Evolutionary conservation across 53 echinoderm and acorn worm genomes (phyloP).

Genomic region (Echinarachnius parma): DNA sequence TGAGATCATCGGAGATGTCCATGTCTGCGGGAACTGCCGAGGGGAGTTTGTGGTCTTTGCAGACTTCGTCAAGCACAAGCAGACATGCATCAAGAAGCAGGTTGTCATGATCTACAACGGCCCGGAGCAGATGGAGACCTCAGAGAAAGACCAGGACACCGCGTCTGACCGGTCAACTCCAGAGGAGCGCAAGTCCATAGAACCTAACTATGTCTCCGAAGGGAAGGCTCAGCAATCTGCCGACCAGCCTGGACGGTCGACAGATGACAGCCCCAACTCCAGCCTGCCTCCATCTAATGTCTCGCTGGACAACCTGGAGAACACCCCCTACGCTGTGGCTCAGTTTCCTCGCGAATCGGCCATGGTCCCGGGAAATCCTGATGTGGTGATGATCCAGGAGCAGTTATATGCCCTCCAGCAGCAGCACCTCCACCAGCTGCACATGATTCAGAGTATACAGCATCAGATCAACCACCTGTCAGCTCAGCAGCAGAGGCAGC

Average conservation of each 20-base stretch:
- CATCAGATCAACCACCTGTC: constrained; percentile 81
- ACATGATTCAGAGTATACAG: constrained; percentile 94
- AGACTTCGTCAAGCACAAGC: constrained; percentile 82
- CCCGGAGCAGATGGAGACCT: constrained; percentile 42
- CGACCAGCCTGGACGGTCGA: constrained; percentile 46
- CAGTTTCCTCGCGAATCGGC: constrained; percentile 55
- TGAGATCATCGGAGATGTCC: constrained; percentile 60
- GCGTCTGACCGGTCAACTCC: constrained; percentile 27
- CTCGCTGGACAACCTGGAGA: constrained; percentile 61
- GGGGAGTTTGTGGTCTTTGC: constrained; percentile 84
- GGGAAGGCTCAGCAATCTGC: constrained; percentile 30
- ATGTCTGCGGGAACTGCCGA: constrained; percentile 94
- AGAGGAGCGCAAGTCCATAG: constrained; percentile 43
- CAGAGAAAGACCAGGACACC: constrained; percentile 36
- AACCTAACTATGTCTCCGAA: constrained; percentile 44
- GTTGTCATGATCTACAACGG: constrained; percentile 77
- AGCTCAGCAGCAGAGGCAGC: constrained; percentile 54
- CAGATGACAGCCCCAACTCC: constrained; percentile 38
- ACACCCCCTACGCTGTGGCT: constrained; percentile 60
- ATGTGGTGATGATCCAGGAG: constrained; percentile 84
- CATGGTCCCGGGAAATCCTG: constrained; percentile 44
- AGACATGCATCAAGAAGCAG: constrained; percentile 82
- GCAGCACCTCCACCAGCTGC: constrained; percentile 92
- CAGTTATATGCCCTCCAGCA: constrained; percentile 93
- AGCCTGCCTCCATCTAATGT: constrained; percentile 61